Evolutionary conservation across 2,113 vertebrate genomes (phyloP).

Genomic region (Dicentrarchus labrax): DNA sequence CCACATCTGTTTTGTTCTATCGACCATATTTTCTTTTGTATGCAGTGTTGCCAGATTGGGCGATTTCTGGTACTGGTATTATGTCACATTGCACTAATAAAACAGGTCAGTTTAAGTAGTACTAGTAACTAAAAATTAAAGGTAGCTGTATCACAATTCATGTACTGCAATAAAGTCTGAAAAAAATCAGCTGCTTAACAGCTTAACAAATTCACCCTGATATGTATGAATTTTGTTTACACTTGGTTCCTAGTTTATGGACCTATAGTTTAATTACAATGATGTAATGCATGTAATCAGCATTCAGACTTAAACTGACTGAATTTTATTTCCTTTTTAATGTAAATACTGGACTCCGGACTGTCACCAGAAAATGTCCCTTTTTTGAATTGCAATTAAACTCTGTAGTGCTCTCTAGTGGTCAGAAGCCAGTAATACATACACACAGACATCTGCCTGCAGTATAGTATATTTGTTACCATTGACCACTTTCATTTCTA

Average conservation of each 20-base stretch:
- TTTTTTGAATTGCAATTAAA: background rate
- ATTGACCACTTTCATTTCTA: background rate
- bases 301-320: background rate
- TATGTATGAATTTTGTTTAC: no score
- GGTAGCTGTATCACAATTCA: no score
- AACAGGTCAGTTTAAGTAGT: no score
- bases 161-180: no score
- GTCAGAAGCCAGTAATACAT: constrained; percentile 1
- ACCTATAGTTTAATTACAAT: background rate
- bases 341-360: background rate
- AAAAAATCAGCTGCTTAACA: no score
- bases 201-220: no score
- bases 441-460: background rate
- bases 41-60: background rate
- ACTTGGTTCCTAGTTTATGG: background rate
- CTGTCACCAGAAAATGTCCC: background rate
- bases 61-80: no score
- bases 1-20: background rate
- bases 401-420: constrained; percentile 62
- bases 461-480: background rate
- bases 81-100: no score
- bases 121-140: no score
- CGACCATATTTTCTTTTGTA: background rate
- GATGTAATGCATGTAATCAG: background rate
- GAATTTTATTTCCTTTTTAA: background rate